phyloP scores from a whole-genome alignment of 2,888 invertebrate genomes.

The Parascotia fuliginaria region DNA sequence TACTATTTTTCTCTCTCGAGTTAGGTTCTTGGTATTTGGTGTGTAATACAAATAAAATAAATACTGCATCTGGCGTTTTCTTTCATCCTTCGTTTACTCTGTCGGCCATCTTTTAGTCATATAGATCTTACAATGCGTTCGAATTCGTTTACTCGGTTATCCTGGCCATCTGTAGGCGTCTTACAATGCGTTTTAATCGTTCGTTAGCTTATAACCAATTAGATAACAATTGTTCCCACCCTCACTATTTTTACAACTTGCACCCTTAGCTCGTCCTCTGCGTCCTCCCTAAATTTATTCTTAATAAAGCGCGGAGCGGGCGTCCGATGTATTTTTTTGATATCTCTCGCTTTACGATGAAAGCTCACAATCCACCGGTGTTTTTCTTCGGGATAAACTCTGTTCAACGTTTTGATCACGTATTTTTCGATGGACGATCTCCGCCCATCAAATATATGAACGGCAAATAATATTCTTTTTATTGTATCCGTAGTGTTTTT shows the following conservation, averaged over 20 bases:
- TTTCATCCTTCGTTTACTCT: no score
- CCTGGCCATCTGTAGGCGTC: no score
- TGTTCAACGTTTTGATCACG: constrained; percentile 50
- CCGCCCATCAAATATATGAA: constrained; percentile 20
- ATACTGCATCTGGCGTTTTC: no score
- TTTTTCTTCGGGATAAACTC: constrained; percentile 63
- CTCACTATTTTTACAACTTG: constrained; percentile 34
- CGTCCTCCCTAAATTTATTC: constrained; percentile 82
- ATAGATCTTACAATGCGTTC: no score
- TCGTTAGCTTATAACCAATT: no score
- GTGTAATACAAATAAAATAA: no score
- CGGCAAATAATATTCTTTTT: constrained; percentile 26
- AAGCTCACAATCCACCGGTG: constrained; percentile 64
- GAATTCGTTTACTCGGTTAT: no score
- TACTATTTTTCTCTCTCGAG: no score
- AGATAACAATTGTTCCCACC: background rate
- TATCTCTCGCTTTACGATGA: constrained; percentile 78
- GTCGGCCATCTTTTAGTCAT: no score
- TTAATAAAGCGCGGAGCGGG: constrained; percentile 82
- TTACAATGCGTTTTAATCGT: no score
- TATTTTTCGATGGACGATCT: constrained; percentile 36
- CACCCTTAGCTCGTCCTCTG: constrained; percentile 40
- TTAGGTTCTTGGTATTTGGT: no score
- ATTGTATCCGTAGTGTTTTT: constrained; percentile 25
- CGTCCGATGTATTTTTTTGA: constrained; percentile 79